phyloP scores from a whole-genome alignment of 2,888 invertebrate species.

The Scelioninae gen. 2 region DNA sequence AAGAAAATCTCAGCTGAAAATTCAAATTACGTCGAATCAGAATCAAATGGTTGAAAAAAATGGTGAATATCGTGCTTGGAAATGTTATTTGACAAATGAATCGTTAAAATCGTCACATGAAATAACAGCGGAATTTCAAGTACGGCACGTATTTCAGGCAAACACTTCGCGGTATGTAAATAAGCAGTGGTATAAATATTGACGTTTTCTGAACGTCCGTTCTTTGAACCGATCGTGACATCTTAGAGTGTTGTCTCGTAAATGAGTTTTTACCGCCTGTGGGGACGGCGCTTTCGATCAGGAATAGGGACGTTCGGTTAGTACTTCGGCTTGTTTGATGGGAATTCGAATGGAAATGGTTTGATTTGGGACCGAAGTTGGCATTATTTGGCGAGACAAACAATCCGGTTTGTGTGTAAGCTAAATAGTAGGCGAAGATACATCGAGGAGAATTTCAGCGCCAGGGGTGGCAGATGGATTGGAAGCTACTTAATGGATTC shows the following conservation, averaged over 20 bases:
- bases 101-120: too few relatives aligned
- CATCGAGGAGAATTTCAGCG: conserved; percentile 38
- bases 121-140: too few relatives aligned
- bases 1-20: too few relatives aligned
- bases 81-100: too few relatives aligned
- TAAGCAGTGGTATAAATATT: too few relatives aligned
- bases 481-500: conserved; percentile 49
- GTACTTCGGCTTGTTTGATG: conserved; percentile 48
- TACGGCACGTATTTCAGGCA: too few relatives aligned
- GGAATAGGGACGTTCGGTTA: conserved; percentile 22
- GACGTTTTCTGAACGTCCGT: not conserved
- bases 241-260: conserved; percentile 45
- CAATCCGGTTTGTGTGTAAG: conserved; percentile 47
- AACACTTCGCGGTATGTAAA: too few relatives aligned
- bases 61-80: too few relatives aligned
- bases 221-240: conserved; percentile 15
- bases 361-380: conserved; percentile 51
- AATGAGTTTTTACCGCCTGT: conserved; percentile 51
- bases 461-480: conserved; percentile 43
- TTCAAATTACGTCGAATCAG: too few relatives aligned
- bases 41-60: too few relatives aligned
- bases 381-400: conserved; percentile 55
- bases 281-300: conserved; percentile 28
- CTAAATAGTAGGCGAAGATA: conserved; percentile 54
- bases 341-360: conserved; percentile 54